Percentiles rank a stretch among this genome's conserved stretches.
phyloP scores from a whole-genome alignment of 2,888 invertebrate genomes.

The Drosophila pseudotakahashii region DNA sequence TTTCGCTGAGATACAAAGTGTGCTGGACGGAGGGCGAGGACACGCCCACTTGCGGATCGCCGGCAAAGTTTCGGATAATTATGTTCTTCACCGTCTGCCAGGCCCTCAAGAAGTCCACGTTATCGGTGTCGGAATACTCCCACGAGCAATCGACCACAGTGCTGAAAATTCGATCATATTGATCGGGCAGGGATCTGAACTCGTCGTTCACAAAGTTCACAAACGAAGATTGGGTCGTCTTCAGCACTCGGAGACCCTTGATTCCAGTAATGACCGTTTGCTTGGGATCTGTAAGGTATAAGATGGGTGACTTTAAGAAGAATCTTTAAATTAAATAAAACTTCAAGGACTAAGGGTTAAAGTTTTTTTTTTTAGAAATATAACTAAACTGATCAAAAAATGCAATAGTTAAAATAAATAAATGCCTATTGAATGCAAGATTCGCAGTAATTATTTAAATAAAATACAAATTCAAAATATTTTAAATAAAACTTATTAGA shows the following conservation, averaged over 20 bases:
- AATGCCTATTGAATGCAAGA: too few species aligned
- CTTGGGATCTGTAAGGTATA: conserved; percentile 68
- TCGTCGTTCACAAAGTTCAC: conserved; percentile 92
- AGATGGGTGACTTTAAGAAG: too few species aligned
- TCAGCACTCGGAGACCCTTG: conserved; percentile 89
- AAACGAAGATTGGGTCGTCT: conserved; percentile 92
- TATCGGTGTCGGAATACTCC: conserved; percentile 88
- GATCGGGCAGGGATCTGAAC: conserved; percentile 90
- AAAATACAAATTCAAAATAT: too few species aligned
- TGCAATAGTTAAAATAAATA: too few species aligned
- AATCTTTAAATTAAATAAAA: too few species aligned
- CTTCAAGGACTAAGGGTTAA: too few species aligned
- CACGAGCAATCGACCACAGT: conserved; percentile 91
- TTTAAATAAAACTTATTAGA: too few species aligned
- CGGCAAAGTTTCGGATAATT: conserved; percentile 91
- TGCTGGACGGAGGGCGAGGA: conserved; percentile 92
- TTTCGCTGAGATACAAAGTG: conserved; percentile 90
- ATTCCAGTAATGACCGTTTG: conserved; percentile 89
- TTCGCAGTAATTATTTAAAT: too few species aligned
- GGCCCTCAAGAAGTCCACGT: conserved; percentile 88
- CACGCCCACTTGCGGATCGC: conserved; percentile 89
- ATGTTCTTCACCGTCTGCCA: conserved; percentile 90
- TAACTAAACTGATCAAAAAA: too few species aligned
- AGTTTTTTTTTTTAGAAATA: too few species aligned
- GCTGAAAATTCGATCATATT: conserved; percentile 89